Conservation (phyloP, 2,797 vertebrate species). For the Podargus strigoides region DNA sequence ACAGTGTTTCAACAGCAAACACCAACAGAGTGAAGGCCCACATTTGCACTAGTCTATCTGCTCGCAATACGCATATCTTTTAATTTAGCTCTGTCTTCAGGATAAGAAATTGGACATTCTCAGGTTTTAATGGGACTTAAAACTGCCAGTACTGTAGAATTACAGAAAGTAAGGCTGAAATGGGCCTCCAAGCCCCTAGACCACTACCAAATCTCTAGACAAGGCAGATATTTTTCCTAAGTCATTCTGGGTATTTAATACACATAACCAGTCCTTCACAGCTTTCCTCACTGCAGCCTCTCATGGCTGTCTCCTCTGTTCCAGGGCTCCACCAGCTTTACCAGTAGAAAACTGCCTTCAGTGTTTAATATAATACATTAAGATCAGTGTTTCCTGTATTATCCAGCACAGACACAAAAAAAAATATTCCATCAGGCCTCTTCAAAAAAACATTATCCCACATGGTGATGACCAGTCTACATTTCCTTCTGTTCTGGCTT, state of each 20-base stretch:
- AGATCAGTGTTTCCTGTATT: background rate
- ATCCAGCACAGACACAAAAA: background rate
- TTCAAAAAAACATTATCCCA: background rate
- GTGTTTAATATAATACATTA: background rate
- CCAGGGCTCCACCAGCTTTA: background rate
- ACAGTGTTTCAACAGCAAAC: background rate
- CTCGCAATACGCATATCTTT: background rate
- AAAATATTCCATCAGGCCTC: background rate
- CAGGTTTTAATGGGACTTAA: background rate
- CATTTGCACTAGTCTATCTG: background rate
- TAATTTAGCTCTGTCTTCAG: background rate
- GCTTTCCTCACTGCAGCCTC: background rate
- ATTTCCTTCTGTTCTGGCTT: background rate
- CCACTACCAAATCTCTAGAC: background rate
- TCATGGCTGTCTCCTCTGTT: background rate
- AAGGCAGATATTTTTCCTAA: background rate
- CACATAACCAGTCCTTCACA: background rate
- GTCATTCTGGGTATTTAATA: background rate
- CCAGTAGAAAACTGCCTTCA: background rate
- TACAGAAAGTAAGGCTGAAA: background rate
- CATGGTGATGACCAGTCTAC: background rate
- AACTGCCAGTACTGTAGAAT: background rate
- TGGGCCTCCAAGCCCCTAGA: background rate
- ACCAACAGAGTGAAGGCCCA: rapidly evolving
- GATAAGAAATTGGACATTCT: background rate